phyloP scores from a whole-genome alignment of 2,113 vertebrate species.

The Galemys pyrenaicus region DNA sequence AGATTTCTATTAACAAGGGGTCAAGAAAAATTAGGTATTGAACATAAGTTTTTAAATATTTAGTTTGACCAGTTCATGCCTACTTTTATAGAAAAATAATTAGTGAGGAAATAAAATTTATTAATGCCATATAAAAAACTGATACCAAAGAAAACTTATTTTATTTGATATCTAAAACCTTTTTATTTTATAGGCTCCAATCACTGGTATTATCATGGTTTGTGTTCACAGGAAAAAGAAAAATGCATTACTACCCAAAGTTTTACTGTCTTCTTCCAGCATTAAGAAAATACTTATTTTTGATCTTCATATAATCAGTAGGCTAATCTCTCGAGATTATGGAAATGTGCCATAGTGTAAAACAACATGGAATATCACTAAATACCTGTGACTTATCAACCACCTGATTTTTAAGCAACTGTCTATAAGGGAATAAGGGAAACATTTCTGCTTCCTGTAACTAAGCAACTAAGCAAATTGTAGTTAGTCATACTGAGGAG shows the following conservation, averaged over 20 bases:
- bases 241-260: not conserved
- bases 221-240: not conserved
- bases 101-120: constrained; percentile 34
- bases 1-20: not conserved
- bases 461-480: not conserved
- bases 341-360: not conserved
- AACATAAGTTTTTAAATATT: constrained; percentile 29
- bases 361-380: not conserved
- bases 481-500: not conserved
- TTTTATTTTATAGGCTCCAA: not conserved
- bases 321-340: not conserved
- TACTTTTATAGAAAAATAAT: constrained; percentile 40
- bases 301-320: not conserved
- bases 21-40: not conserved
- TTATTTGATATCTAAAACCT: not conserved
- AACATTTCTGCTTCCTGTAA: not conserved
- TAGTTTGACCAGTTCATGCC: constrained; percentile 2
- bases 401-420: not conserved
- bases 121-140: not conserved
- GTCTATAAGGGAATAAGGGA: not conserved
- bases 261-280: not conserved
- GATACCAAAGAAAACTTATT: constrained; percentile 24
- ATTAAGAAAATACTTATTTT: constrained; percentile 6
- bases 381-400: not conserved
- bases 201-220: constrained; percentile 2